phyloP scores from a whole-genome alignment of 2,113 vertebrate species.

The Phalacrocorax aristotelis region DNA sequence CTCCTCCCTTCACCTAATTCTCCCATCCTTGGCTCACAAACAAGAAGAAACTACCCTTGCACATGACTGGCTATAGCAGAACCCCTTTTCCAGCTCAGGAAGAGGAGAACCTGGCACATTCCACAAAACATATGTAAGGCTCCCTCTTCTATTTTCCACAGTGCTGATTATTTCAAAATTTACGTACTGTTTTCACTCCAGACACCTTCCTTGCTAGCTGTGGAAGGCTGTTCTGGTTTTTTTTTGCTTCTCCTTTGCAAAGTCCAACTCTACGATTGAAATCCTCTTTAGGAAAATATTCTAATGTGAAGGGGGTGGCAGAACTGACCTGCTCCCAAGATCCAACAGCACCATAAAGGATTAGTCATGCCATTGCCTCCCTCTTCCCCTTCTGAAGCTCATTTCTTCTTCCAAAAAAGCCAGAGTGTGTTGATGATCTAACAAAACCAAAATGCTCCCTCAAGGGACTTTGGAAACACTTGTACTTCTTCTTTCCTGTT shows the following conservation, averaged over 20 bases:
- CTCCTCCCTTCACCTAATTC: conserved; percentile 61
- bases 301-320: neutral
- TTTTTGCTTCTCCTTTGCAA: neutral
- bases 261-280: neutral
- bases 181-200: neutral
- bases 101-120: neutral
- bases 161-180: neutral
- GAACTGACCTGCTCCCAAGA: neutral
- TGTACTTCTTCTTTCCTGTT: neutral
- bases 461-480: neutral
- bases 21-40: conserved; percentile 67
- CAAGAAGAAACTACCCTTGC: conserved; percentile 40
- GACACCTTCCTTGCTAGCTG: neutral
- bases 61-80: conserved; percentile 67
- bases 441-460: neutral
- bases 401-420: neutral
- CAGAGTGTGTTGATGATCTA: neutral
- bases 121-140: neutral
- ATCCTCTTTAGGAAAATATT: neutral
- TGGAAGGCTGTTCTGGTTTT: neutral
- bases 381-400: neutral
- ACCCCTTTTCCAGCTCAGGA: conserved; percentile 78
- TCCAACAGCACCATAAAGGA: neutral
- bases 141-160: neutral
- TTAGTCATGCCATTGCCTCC: neutral